phyloP scores from a whole-genome alignment of 2,888 invertebrate genomes.

The Xestia ashworthii region DNA sequence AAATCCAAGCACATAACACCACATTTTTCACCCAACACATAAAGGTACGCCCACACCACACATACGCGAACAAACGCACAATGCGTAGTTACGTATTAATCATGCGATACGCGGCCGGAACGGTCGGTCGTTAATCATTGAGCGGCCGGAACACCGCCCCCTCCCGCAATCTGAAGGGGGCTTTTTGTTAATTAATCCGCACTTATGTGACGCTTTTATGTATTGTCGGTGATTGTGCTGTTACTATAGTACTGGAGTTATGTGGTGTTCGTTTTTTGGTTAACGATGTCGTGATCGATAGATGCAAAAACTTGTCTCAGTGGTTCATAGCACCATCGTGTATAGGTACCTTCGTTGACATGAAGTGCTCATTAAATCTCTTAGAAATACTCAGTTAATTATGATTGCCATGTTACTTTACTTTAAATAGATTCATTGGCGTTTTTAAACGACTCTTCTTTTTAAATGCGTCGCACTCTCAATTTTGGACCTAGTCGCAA shows the following conservation, averaged over 20 bases:
- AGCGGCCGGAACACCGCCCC: constrained; percentile 81
- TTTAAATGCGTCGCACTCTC: not conserved
- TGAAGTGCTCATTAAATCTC: not conserved
- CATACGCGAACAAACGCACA: constrained; percentile 74
- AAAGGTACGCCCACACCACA: constrained; percentile 68
- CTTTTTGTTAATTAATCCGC: constrained; percentile 89
- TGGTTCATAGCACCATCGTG: not conserved
- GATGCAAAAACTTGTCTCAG: constrained; percentile 13
- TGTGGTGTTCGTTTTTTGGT: constrained; percentile 42
- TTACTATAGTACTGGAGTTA: constrained; percentile 38
- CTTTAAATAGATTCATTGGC: not conserved
- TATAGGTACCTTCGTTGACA: not conserved
- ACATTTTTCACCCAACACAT: constrained; percentile 57
- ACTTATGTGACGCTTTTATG: constrained; percentile 74
- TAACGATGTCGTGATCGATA: constrained; percentile 41
- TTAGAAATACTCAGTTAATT: not conserved
- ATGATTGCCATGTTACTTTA: not conserved
- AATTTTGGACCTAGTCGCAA: not conserved
- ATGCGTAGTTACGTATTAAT: constrained; percentile 87
- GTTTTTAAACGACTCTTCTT: not conserved
- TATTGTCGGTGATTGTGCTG: constrained; percentile 67
- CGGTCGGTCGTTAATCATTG: constrained; percentile 87
- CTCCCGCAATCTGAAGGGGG: constrained; percentile 76
- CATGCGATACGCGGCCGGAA: constrained; percentile 85
- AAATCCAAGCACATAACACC: constrained; percentile 45